Base-by-base conservation (phyloP, 2,888 invertebrate species). In the Scotopteryx bipunctaria region DNA sequence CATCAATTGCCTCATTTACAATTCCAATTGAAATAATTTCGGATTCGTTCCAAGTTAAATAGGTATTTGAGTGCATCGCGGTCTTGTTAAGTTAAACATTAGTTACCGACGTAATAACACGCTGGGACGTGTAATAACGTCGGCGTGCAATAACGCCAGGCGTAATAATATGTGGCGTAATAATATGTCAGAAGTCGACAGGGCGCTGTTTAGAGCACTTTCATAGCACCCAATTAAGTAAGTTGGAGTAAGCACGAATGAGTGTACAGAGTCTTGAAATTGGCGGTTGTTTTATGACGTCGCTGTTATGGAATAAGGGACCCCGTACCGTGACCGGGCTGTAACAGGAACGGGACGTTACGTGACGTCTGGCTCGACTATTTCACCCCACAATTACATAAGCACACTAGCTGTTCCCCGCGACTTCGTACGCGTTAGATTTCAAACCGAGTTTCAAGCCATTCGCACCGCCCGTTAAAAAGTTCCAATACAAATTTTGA, bases 171-270 rank as follows among this genome's bases (percentile, higher is more conserved):
- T n/a, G n/a, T 41, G 54, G 50, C 47, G 56, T 61, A 61, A 61
- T 61, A 17, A 61, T 55, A 61, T 41, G 51, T 50, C 60, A 56
- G 32, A 23, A 25, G 36, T 21, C 27, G 49, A 51, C 59, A 67
- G 57, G 67, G 71, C 69, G 68, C 72, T 73, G 76, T 76, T 73
- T 76, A 56, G 63, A 63, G 66, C 69, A 72, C 73, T 76, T 74
- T 73, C 69, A 60, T 71, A 63, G 66, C 74, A 72, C 73, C 72
- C 73, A 73, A 74, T 76, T 73, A 21, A 27, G 32, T n/a, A 23
- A 16, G 5, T 40, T 16, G 40, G 69, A 67, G 68, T 74, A 68
- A 72, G 58, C 56, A 55, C 63, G 62, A 63, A 63, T 59, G 11
- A 13, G 2, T 32, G 3, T 8, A 32, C 32, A 15, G 13, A n/a